A percentile compares a stretch with the other conserved stretches of the same genome.
phyloP scores from a whole-genome alignment of 2,797 vertebrate species.

The Artibeus lituratus region DNA sequence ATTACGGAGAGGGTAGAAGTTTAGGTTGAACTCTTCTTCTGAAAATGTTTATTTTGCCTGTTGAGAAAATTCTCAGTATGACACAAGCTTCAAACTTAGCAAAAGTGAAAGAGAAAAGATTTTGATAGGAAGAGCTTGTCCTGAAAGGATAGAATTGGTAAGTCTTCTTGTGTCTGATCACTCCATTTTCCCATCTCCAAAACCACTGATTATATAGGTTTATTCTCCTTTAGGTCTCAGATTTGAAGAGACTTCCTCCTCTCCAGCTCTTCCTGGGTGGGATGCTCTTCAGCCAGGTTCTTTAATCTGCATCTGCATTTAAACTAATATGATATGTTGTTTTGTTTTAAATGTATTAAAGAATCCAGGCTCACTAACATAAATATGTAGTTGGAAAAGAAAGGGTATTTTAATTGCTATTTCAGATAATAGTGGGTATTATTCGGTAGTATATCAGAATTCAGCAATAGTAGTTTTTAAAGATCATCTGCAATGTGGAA shows the following conservation, averaged over 20 bases:
- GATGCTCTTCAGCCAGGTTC: not conserved
- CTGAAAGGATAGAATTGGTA: not conserved
- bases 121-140: not conserved
- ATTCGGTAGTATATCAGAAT: not conserved
- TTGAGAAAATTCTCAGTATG: not conserved
- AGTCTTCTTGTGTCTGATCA: not conserved
- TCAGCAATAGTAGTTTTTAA: not conserved
- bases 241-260: fast-evolving
- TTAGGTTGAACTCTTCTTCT: not conserved
- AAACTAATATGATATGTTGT: not conserved
- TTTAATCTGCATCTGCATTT: not conserved
- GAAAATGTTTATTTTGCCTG: not conserved
- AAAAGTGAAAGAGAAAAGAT: not conserved
- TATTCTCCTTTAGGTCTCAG: not conserved
- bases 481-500: not conserved
- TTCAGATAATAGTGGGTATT: not conserved
- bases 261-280: not conserved
- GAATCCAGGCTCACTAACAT: not conserved
- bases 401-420: not conserved
- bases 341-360: not conserved
- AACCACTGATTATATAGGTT: not conserved
- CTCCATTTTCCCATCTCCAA: not conserved
- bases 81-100: not conserved
- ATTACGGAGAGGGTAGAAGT: not conserved
- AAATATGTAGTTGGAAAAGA: not conserved